Base-by-base conservation (phyloP, 92 coral and sea anemone species). In the Anthopleura xanthogrammica region DNA sequence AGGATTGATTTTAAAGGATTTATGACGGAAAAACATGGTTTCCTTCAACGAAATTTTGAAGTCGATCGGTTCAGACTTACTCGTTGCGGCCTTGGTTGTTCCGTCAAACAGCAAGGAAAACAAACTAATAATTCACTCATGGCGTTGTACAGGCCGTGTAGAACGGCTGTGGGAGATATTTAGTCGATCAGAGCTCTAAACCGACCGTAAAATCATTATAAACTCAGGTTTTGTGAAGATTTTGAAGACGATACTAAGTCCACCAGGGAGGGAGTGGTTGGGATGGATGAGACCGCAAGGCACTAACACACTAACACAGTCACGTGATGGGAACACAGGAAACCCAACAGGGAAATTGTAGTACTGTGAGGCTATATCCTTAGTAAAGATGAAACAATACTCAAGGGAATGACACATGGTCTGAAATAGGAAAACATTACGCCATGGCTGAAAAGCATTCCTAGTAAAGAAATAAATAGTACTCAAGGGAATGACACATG, bases 181-280 rank as follows among this genome's bases (percentile, higher is more conserved):
- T 23, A 2, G 72, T 55, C 72, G 83, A 78, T 85, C 41, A 43
- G 58, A 48, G 77, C 70, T 54, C 75, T 85, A 85, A 24, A 46
- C 71, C 65, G 82, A 50, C 73, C 83, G 88, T 72, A 78, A 75
- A 50, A 71, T 71, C 88, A 85, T 85, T 24, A 46, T 85, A 79
- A 78, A 85, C 42, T 81, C 48, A 81, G 58, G 50, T 68, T 62
- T 81, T 12, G 64, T 71, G 77, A 40, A 24, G 68, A 70, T 48
- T 70, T 81, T 68, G 75, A 68, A 75, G 84, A 81, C 77, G 52
- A 81, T 80, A 50, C 84, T 70, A 9, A 23, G 24, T 68, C 84
- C 84, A 81, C 83, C 77, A 85, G 88, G 88, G 88, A 85, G 88
- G 88, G 88, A 85, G 88, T 85, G 88, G 88, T 85, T 68, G 88